Evolutionary conservation across 2,113 vertebrate species (phyloP), one percentile per base, ranked within the genome.

Genomic region (Lampris incognitus): DNA sequence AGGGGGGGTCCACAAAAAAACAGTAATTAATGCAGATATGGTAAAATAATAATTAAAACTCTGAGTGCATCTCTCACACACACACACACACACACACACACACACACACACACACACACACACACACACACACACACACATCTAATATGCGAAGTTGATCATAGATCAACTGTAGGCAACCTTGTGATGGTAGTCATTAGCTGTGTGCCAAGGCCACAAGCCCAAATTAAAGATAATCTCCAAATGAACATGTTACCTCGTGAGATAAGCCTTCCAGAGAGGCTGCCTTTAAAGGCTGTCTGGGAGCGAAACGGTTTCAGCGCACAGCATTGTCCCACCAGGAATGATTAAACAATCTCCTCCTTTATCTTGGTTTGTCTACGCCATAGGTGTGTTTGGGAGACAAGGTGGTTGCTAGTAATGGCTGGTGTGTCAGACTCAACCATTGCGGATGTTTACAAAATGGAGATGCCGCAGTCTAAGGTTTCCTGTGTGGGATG

Each of bases 191-290:
- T 72, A 87, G 87, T 69, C n/a, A 24, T 64, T 66, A 70, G 68
- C 83, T 69, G 72, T 72, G 79, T 38, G 73, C 56, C 36, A 6
- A 2, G 69, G 39, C 49, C 58, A 57, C 66, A 87, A 68, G 85
- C 83, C 79, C 73, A 70, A 84, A 91, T 91, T 87, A 87, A 55
- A 82, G 48, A 50, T 79, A 79, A 90, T 78, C 85, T 81, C 78
- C 83, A 68, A 73, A 70, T 70, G 68, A 60, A 70, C 59, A 83
- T 87, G 83, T 84, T 87, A 76, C 79, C 84, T 74, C 78, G 78
- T 50, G 10, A 80, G 72, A 69, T 89, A 55, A 76, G n/a, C 36
- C 67, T 61, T 68, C 76, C 67, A 78, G n/a, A 11, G 49, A 74
- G 57, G 1, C 59, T n/a, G 59, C 46, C 61, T 6, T 37, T 38